Evolutionary conservation across 2,888 invertebrate species (phyloP).

Genomic region (Craniophora ligustri): DNA sequence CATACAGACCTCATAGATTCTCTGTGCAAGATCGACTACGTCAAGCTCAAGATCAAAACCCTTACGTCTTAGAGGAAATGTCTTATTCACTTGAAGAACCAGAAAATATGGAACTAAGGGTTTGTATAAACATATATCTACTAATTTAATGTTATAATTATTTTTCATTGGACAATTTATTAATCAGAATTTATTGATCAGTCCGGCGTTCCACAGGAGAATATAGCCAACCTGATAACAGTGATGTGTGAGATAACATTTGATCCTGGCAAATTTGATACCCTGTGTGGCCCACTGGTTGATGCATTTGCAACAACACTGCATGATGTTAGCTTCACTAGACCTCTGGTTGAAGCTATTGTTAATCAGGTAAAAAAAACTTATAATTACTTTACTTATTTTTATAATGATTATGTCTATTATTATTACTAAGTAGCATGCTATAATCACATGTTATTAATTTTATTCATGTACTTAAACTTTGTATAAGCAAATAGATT

Average conservation of each 20-base stretch:
- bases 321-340: constrained; percentile 89
- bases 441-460: constrained; percentile 45
- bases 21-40: constrained; percentile 84
- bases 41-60: constrained; percentile 82
- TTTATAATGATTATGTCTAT: constrained; percentile 24
- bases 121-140: constrained; percentile 48
- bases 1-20: constrained; percentile 75
- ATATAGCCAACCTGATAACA: constrained; percentile 89
- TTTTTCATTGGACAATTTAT: constrained; percentile 2
- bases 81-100: constrained; percentile 80
- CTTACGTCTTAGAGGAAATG: constrained; percentile 81
- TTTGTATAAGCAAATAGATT: constrained; percentile 38
- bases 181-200: constrained; percentile 25
- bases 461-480: constrained; percentile 47
- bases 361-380: constrained; percentile 88
- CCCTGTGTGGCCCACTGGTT: constrained; percentile 91
- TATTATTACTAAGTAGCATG: constrained; percentile 37
- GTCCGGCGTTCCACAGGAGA: constrained; percentile 71
- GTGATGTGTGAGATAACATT: constrained; percentile 93
- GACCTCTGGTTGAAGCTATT: constrained; percentile 90
- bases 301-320: constrained; percentile 91
- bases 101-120: constrained; percentile 81
- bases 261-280: constrained; percentile 94
- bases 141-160: constrained; percentile 1
- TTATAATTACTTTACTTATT: constrained; percentile 23